Conservation (phyloP, 1,140 invertebrate genomes). For the Bombus balteatus region DNA sequence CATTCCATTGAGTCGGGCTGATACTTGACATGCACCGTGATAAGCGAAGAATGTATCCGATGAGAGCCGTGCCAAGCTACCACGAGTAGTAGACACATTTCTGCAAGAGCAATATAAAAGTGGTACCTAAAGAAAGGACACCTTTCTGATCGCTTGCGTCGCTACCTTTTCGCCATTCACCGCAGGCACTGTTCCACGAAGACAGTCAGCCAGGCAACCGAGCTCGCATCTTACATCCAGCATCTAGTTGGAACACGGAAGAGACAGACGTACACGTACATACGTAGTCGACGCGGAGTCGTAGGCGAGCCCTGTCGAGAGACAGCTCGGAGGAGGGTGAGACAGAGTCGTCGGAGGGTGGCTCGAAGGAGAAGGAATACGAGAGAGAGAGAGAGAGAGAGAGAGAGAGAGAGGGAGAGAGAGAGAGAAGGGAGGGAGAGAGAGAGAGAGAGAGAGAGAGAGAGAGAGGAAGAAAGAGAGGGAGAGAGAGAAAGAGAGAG, state of each 20-base stretch:
- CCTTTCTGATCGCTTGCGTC: neutral
- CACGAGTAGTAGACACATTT: no score
- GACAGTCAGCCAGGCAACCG: conserved; percentile 9
- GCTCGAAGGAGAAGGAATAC: conserved; percentile 35
- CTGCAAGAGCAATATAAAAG: no score
- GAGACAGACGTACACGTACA: neutral
- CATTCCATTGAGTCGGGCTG: no score
- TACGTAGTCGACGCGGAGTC: conserved; percentile 21
- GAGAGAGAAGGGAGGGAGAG: conserved; percentile 40
- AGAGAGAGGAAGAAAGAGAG: conserved; percentile 14
- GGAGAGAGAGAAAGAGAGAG: conserved; percentile 38
- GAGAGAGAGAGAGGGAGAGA: conserved; percentile 30
- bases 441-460: conserved; percentile 28
- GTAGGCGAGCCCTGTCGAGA: conserved; percentile 28
- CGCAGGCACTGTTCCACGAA: conserved; percentile 48
- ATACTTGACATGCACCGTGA: no score
- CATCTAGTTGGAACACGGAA: conserved; percentile 54
- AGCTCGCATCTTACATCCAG: conserved; percentile 62
- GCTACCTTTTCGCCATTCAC: neutral
- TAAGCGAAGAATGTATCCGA: no score
- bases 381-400: conserved; percentile 7
- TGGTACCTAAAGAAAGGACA: neutral
- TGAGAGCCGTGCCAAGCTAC: no score
- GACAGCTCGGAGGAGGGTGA: conserved; percentile 22
- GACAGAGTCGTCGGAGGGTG: conserved; percentile 19